Conservation (phyloP, 2,888 invertebrate species). For the Matsumyia berberina region DNA sequence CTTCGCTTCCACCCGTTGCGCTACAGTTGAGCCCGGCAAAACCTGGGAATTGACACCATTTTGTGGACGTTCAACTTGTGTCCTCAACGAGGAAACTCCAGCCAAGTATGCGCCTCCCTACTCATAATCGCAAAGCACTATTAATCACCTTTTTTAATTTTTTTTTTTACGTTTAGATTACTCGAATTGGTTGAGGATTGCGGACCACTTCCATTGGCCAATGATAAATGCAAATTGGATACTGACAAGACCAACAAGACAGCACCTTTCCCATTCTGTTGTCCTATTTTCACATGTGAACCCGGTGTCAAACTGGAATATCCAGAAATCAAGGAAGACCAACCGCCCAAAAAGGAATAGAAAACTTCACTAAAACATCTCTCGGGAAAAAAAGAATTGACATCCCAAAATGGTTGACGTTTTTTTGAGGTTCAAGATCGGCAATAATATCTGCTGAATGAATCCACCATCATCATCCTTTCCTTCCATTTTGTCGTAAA, state of each 20-base stretch:
- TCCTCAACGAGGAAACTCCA: conserved; percentile 90
- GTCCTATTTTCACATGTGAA: conserved; percentile 94
- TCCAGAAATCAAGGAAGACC: conserved; percentile 89
- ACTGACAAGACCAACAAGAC: conserved; percentile 95
- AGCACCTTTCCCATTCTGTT: conserved; percentile 93
- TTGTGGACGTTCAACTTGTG: conserved; percentile 96
- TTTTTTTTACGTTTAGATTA: conserved; percentile 85
- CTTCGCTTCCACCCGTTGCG: conserved; percentile 95
- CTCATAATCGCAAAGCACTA: background rate
- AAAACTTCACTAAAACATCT: no score
- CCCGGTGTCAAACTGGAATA: conserved; percentile 93
- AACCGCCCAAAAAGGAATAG: conserved; percentile 79
- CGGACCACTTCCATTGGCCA: conserved; percentile 93
- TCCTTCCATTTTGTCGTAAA: background rate
- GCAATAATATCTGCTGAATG: background rate
- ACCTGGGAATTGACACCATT: conserved; percentile 94
- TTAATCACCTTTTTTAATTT: background rate
- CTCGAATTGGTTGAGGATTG: conserved; percentile 95
- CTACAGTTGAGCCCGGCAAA: conserved; percentile 93
- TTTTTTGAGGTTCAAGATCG: conserved; percentile 7
- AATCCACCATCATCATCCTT: background rate
- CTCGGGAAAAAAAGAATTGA: background rate
- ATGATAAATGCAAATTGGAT: conserved; percentile 94
- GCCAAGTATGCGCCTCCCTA: conserved; percentile 83
- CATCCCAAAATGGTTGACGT: background rate